phyloP scores from a whole-genome alignment of 1,140 invertebrate genomes.

The Sarcophaga bullata region DNA sequence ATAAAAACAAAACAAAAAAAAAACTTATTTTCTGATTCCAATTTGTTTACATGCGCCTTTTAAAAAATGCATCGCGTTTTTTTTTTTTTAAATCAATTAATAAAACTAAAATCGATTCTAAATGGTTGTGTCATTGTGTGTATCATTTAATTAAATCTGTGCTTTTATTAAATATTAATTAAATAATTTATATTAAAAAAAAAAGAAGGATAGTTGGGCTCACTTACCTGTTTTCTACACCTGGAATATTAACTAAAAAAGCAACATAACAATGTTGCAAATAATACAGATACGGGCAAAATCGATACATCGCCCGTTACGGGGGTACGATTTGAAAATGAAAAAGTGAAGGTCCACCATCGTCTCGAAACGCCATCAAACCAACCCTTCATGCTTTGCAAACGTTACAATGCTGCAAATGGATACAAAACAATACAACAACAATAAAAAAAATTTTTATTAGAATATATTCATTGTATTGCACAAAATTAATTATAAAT shows the following conservation, averaged over 20 bases:
- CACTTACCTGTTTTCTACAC: conserved; percentile 91
- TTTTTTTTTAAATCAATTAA: too few relatives aligned
- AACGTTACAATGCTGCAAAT: conserved; percentile 35
- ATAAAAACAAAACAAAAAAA: too few relatives aligned
- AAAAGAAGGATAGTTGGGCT: not conserved
- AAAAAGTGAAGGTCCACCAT: conserved; percentile 92
- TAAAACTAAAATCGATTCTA: too few relatives aligned
- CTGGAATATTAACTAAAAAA: conserved; percentile 93
- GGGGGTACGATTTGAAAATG: conserved; percentile 89
- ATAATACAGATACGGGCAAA: conserved; percentile 86
- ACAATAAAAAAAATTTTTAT: conserved; percentile 10
- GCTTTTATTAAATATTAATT: not conserved
- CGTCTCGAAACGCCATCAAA: conserved; percentile 92
- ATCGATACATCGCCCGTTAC: conserved; percentile 90
- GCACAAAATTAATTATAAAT: too few relatives aligned
- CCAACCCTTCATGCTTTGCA: conserved; percentile 83
- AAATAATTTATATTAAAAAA: not conserved
- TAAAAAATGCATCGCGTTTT: too few relatives aligned
- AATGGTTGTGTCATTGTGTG: too few relatives aligned
- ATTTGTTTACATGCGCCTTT: too few relatives aligned
- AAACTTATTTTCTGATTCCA: too few relatives aligned
- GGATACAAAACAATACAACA: not conserved
- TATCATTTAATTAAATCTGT: not conserved
- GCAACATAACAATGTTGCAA: conserved; percentile 90
- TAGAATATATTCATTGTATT: too few relatives aligned